Evolutionary conservation across 2,113 vertebrate species (phyloP).

Genomic region (Leptosomus discolor): DNA sequence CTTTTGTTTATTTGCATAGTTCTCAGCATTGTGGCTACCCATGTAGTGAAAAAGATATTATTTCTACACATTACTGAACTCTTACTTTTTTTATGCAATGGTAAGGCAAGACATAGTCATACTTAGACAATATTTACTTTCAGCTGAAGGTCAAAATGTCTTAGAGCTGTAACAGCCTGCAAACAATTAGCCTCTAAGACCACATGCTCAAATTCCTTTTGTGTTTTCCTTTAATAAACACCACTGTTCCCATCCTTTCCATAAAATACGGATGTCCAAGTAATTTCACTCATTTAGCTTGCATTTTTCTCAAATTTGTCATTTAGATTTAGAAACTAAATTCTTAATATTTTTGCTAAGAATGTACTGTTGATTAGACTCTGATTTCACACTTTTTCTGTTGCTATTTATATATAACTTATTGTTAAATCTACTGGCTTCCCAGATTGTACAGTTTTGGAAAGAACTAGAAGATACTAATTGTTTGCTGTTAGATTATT

Average conservation of each 20-base stretch:
- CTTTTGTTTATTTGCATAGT: rapidly evolving
- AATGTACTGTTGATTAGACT: not conserved
- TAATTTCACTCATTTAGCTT: not conserved
- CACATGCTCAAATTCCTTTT: not conserved
- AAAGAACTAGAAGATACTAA: not conserved
- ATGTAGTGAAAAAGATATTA: not conserved
- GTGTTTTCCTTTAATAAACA: not conserved
- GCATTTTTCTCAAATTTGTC: not conserved
- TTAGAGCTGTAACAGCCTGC: not conserved
- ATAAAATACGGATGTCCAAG: not conserved
- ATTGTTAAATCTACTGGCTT: not conserved
- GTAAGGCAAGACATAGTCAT: not conserved
- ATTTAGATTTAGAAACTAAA: not conserved
- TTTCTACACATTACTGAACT: not conserved
- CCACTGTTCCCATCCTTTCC: not conserved
- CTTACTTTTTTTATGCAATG: not conserved
- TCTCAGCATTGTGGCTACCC: not conserved
- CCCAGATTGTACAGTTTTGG: not conserved
- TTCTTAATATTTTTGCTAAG: not conserved
- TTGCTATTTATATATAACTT: not conserved
- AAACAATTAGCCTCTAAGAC: not conserved
- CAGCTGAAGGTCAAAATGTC: not conserved
- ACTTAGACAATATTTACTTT: not conserved
- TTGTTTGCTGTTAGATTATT: not conserved
- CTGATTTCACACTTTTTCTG: not conserved